Base-by-base conservation (phyloP, 2,797 vertebrate genomes). In the Cyclopterus lumpus region DNA sequence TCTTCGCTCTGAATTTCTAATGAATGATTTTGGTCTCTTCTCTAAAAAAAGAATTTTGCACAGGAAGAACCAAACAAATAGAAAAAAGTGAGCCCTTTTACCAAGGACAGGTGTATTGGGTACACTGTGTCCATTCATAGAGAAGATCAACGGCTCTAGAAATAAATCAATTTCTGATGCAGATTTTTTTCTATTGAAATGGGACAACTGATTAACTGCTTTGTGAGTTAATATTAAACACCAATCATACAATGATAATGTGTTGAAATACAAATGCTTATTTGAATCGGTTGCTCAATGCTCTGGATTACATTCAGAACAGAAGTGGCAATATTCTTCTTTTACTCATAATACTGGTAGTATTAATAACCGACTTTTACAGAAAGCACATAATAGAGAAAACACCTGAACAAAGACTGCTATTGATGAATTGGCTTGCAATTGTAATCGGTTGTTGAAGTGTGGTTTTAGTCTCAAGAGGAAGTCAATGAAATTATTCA, bases 1-100 rank as follows among this genome's bases (percentile, higher is more conserved):
- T 82, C 75, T 83, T 67, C 32, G n/a, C 75, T 79, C 68, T 71
- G 81, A 91, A 91, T 91, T 86, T 67, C 77, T 93, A 89, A 92
- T 88, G 76, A 36, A 49, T 75, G 49, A 73, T 75, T 74, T 84
- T 73, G 34, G 57, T 72, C 42, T 75, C 51, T 77, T 69, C 30
- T 49, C 57, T 76, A 54, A 32, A 32, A 74, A 88, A 85, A 67
- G 38, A 26, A 64, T 24, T 59, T 68, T 42, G 42, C 75, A 61
- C 71, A 57, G 40, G 32, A 71, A 86, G 36, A 90, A 72, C 67
- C 73, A 89, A 86, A 83, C 84, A 88, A 83, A 71, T 80, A 63
- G 30, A 71, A n/a, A 64, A 66, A 28, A 72, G 65, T 6, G 36
- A 65, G 22, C 44, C 76, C 15, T 79, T 82, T 80, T 34, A 49